Conservation (phyloP, 2,797 vertebrate genomes). For the Ctenochaetus hawaiiensis region DNA sequence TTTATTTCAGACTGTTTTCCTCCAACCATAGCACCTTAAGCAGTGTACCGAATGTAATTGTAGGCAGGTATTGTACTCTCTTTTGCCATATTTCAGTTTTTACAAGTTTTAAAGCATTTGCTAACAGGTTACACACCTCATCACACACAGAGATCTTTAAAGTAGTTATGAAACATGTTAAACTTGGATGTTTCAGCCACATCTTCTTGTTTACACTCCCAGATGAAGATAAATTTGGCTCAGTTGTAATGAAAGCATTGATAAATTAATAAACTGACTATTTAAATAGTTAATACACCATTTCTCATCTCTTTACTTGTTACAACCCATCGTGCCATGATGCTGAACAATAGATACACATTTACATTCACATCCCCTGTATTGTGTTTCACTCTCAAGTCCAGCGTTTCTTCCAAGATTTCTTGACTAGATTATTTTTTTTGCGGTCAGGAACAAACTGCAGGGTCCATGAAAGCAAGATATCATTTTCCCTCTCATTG, state of each 20-base stretch:
- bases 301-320: too few species aligned
- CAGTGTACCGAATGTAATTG: too few species aligned
- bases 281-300: neutral
- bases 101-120: neutral
- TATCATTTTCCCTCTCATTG: conserved; percentile 65
- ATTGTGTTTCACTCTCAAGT: conserved; percentile 24
- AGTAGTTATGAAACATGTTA: neutral
- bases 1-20: too few species aligned
- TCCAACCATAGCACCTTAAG: too few species aligned
- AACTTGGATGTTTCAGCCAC: neutral
- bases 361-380: neutral
- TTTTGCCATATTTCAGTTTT: too few species aligned
- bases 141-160: too few species aligned
- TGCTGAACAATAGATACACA: neutral
- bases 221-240: neutral
- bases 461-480: conserved; percentile 48
- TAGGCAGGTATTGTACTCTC: too few species aligned
- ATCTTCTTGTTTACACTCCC: neutral
- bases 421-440: conserved; percentile 7
- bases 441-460: conserved; percentile 59
- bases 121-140: neutral
- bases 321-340: neutral
- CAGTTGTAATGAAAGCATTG: neutral
- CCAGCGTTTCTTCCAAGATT: conserved; percentile 23
- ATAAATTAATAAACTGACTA: neutral